Base-by-base conservation (phyloP, 1,140 invertebrate genomes). In the Anagrus nilaparvatae region DNA sequence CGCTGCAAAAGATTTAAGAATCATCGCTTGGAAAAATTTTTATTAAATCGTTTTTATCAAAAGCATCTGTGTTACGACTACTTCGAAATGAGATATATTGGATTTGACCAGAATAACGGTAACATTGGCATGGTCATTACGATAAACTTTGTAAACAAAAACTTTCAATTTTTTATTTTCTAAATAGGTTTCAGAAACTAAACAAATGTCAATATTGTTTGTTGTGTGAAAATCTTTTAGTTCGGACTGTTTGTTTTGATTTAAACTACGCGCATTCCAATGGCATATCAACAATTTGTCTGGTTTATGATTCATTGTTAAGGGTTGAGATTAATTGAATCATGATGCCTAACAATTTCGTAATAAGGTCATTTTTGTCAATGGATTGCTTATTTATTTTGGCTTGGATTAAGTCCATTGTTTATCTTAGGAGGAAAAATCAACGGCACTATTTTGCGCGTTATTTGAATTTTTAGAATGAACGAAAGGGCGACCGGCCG, bases 21-120 rank as follows among this genome's bases (percentile, higher is more conserved):
- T 20, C 3, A 1, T 17, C 29, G 20, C 18, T 21, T 21, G n/a
- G 6, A 23, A 40, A 40, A 3, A 40, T 31, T 21, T 40, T 40
- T 17, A 30, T n/a, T 2, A 29, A 24, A 5, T 40, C 38, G 14
- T 21, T 31, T 21, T 30, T 40, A 9, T 40, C 23, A 14, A 40
- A 23, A 20, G 19, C 23, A 8, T 10, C 16, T 2, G 4, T 14
- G 8, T 19, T 18, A 38, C n/a, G 5, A 6, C 6, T 13, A 28
- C 19, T 38, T 38, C 36, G 7, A 28, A 12, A n/a, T 38, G 36
- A 19, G 18, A 5, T 19, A 38, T 28, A 18, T 23, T 19, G 5
- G 18, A 5, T 38, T 38, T 38, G 6, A 38, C 13, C 12, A 38
- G 5, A 2, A 38, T 8, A 1, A 27, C 36, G 1, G 36, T 38